Evolutionary conservation across 2,888 invertebrate species (phyloP).

Genomic region (Gnatocerus cornutus): DNA sequence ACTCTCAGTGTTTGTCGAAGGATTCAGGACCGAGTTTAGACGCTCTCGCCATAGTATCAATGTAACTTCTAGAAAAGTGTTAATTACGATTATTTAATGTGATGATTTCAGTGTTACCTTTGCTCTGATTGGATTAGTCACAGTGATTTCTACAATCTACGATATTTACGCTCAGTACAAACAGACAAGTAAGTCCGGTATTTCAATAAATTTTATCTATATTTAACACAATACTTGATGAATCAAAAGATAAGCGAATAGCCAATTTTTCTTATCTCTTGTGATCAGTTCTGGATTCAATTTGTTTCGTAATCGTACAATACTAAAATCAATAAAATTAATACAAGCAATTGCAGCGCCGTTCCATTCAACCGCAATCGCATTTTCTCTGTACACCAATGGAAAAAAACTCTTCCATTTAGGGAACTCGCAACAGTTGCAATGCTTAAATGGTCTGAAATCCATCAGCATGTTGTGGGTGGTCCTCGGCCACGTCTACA

Average conservation of each 20-base stretch:
- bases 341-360: slow-evolving; percentile 1
- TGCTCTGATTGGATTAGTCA: slow-evolving; percentile 16
- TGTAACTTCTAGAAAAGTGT: slow-evolving; percentile 17
- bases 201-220: too few relatives aligned
- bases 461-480: slow-evolving; percentile 41
- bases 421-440: slow-evolving; percentile 14
- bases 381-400: slow-evolving; percentile 35
- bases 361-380: slow-evolving; percentile 9
- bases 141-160: slow-evolving; percentile 40
- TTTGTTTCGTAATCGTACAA: too few relatives aligned
- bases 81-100: neutral
- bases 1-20: slow-evolving; percentile 12
- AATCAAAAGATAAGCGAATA: too few relatives aligned
- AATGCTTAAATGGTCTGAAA: slow-evolving; percentile 36
- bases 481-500: slow-evolving; percentile 41
- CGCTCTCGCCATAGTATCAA: slow-evolving; percentile 28
- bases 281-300: too few relatives aligned
- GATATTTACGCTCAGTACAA: slow-evolving; percentile 21
- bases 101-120: slow-evolving; percentile 41
- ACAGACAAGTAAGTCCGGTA: neutral
- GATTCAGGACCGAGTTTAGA: slow-evolving; percentile 30
- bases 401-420: slow-evolving; percentile 31
- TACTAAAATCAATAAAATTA: too few relatives aligned
- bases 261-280: too few relatives aligned
- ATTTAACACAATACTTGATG: too few relatives aligned